A percentile compares a stretch with the other conserved stretches of the same genome.
Evolutionary conservation across 2,113 vertebrate genomes (phyloP).

Genomic region (Rostratula benghalensis): DNA sequence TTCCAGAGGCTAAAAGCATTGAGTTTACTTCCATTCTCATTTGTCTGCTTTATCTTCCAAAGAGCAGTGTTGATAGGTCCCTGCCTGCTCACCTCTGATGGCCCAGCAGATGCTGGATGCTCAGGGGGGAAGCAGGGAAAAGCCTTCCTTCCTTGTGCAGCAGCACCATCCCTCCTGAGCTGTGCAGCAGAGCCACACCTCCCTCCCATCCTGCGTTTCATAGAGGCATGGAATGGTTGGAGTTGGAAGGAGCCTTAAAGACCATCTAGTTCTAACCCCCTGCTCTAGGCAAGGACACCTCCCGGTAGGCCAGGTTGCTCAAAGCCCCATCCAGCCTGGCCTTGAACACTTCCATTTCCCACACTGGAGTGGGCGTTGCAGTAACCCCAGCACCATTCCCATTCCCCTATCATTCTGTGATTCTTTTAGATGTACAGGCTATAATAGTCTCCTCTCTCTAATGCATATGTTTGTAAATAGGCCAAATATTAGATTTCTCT

Average conservation of each 20-base stretch:
- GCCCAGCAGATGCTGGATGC: neutral
- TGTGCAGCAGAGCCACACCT: fast-evolving
- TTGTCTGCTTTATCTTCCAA: neutral
- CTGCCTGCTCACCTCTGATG: neutral
- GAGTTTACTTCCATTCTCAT: neutral
- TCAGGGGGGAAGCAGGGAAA: neutral
- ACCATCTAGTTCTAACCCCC: neutral
- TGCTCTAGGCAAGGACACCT: neutral
- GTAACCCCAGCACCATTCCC: fast-evolving
- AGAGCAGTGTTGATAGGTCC: neutral
- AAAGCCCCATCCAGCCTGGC: neutral
- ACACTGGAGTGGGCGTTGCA: neutral
- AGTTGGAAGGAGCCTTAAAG: neutral
- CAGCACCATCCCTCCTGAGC: neutral
- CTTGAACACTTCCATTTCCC: neutral
- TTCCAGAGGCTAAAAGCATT: neutral
- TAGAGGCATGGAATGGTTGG: neutral
- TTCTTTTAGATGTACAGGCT: neutral
- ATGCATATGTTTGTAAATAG: neutral
- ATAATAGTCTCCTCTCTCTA: neutral
- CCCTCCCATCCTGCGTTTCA: neutral
- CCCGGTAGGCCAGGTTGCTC: neutral
- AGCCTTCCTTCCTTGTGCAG: neutral
- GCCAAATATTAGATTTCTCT: neutral
- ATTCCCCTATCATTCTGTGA: neutral